Evolutionary conservation across 2,797 vertebrate species (phyloP), one percentile per base, ranked within the genome.

Genomic region (Periparus ater): DNA sequence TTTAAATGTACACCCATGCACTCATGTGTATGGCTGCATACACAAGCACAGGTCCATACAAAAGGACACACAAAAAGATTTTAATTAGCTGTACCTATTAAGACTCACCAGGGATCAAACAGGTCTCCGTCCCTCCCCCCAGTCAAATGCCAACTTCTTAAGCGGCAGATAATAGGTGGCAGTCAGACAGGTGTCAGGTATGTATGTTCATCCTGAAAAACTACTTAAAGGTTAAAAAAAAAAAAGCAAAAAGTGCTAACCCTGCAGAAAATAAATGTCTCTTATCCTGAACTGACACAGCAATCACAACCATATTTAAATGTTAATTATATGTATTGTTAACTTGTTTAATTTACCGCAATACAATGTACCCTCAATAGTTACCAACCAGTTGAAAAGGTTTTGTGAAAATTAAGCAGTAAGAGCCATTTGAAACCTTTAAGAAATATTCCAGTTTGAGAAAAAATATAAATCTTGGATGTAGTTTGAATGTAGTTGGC

Each of bases 401-500:
- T 77, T 91, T 80, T 86, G 7, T 58, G 61, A 88, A 83, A 78
- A 88, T 47, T 48, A 63, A 76, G 22, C 20, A 61, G 90, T 55
- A 93, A 73, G 71, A 71, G 30, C 15, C 29, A 85, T 87, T 90
- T 86, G 27, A 94, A 96, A 72, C 36, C 71, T 73, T 25, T 14
- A 84, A 63, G 51, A 68, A 87, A 51, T 40, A 85, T 47, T 79
- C 87, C 51, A 73, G 17, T 78, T 81, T 58, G 18, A 90, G 45
- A 36, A 62, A 83, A 81, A 82, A 93, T 42, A 47, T 47, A 94
- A 85, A 87, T 70, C 89, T 94, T 95, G 82, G 72, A 97, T 89
- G 54, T 85, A 77, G 82, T 88, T 92, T 93, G 60, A 96, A 96
- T 91, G 93, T 51, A 96, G 83, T 95, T 97, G 91, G 93, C 94